These are phyloP conservation scores for Phengaris arion DNA, from an alignment of 2,888 invertebrate species.

Conservation along the genomic window DNA sequence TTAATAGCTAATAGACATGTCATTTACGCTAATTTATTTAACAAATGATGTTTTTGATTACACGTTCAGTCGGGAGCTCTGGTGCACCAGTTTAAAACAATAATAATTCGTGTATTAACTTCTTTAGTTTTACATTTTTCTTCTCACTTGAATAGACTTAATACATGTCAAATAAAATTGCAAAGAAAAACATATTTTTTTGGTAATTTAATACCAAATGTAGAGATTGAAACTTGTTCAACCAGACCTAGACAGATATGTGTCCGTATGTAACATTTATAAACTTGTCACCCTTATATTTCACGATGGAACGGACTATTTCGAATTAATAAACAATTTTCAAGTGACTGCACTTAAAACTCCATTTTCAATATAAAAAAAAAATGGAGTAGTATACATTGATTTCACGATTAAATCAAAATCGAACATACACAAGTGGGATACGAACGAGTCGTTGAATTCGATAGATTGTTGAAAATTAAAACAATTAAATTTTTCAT, in stretches of 20 bases:
- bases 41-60: constrained; percentile 6
- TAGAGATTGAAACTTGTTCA: too few relatives aligned
- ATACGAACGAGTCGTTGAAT: constrained; percentile 73
- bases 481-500: constrained; percentile 72
- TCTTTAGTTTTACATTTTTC: too few relatives aligned
- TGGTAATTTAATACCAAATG: too few relatives aligned
- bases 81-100: neutral
- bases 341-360: neutral
- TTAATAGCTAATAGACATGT: constrained; percentile 16
- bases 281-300: too few relatives aligned
- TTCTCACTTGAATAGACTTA: too few relatives aligned
- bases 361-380: neutral
- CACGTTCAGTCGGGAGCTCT: neutral
- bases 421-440: constrained; percentile 73
- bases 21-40: constrained; percentile 17
- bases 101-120: neutral
- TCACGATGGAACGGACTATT: too few relatives aligned
- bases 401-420: constrained; percentile 66
- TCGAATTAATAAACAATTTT: too few relatives aligned
- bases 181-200: too few relatives aligned
- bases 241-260: too few relatives aligned
- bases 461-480: constrained; percentile 76
- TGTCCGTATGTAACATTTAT: too few relatives aligned
- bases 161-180: too few relatives aligned
- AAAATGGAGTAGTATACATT: constrained; percentile 41